Evolutionary conservation across 1,140 invertebrate species (phyloP), one percentile per base, ranked within the genome.

Genomic region (Sweltsa coloradensis): DNA sequence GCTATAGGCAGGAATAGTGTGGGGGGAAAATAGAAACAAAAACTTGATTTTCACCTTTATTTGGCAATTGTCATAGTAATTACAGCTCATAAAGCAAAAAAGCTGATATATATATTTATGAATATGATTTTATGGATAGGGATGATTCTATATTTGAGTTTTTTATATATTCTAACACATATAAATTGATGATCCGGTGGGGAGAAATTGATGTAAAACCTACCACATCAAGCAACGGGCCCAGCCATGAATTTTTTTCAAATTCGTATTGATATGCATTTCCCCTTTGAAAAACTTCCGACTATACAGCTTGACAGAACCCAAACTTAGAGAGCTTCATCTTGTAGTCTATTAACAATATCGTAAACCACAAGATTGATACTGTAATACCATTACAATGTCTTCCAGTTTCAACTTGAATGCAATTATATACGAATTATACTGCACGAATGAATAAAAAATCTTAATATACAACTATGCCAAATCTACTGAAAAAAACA

Each of bases 391-490:
- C 42, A 44, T 44, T 31, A 27, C 26, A 16, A 31, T 26, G 21
- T 44, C 19, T 44, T 29, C 22, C 29, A 5, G 22, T 31, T 16
- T 21, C 22, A 16, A 44, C 34, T 29, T 27, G 5, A 22, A 18
- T 31, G 26, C 29, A n/a, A 44, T 44, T 29, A 31, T 44, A 5
- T 4, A 21, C n/a, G n/a, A n/a, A 31, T 27, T 18, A 14, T 44
- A 22, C 26, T 41, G 22, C 40, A 22, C 36, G 19, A 13, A 19
- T 13, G 22, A n/a, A 44, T 31, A 31, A 44, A n/a, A 44, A 44
- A 44, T 44, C 42, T 44, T 27, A 44, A 31, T 44, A 44, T 44
- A 44, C 42, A 44, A 44, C 42, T 44, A 44, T 44, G 24, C 26
- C 42, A 31, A 44, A 18, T 21, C 42, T 44, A 44, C 7, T 34